These are phyloP conservation scores for Tribolium madens DNA, from an alignment of 1,140 invertebrate genomes.

Conservation along the genomic window DNA sequence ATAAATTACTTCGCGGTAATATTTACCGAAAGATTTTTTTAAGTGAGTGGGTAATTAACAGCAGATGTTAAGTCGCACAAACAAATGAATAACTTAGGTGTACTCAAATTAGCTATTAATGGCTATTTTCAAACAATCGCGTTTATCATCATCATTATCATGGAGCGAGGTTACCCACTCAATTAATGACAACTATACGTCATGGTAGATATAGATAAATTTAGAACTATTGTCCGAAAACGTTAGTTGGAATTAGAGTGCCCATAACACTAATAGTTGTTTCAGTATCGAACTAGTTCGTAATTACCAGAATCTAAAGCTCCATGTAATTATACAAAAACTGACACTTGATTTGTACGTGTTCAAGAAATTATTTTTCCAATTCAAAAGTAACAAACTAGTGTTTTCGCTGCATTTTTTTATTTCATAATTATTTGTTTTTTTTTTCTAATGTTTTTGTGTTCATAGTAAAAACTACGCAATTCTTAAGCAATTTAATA, in stretches of 20 bases:
- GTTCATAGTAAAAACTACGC: no score
- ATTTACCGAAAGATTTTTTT: conserved; percentile 7
- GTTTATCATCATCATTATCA: not conserved
- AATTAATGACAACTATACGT: not conserved
- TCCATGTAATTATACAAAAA: no score
- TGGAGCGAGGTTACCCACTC: not conserved
- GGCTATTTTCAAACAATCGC: not conserved
- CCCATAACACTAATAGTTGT: not conserved
- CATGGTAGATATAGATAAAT: not conserved
- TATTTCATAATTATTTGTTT: no score
- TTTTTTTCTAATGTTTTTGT: no score
- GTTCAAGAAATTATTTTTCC: no score
- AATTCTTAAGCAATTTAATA: no score
- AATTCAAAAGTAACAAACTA: no score
- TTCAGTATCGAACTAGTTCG: not conserved
- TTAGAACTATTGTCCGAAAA: not conserved
- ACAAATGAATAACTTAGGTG: not conserved
- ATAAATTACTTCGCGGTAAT: not conserved
- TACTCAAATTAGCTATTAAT: not conserved
- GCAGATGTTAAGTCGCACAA: conserved; percentile 5
- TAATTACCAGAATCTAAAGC: not conserved
- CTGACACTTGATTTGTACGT: no score
- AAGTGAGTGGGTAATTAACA: conserved; percentile 3
- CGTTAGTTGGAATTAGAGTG: not conserved
- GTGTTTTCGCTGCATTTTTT: no score